Conservation (phyloP, 2,888 invertebrate species). For the Metacarcinus magister region DNA sequence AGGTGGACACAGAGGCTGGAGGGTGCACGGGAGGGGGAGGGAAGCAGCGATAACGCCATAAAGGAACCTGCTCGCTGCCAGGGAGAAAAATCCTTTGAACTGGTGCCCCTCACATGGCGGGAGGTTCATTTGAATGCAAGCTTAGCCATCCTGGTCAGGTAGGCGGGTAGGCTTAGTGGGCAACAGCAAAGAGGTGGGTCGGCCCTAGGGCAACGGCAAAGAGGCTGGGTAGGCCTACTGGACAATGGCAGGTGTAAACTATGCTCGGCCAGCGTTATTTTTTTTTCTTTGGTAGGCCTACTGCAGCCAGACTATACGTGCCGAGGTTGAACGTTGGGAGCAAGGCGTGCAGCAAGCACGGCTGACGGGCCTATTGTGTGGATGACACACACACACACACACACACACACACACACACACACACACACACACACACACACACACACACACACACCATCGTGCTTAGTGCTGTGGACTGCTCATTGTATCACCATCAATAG, state of each 20-base stretch:
- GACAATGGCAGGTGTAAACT: slow-evolving; percentile 67
- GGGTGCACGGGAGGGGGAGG: not conserved
- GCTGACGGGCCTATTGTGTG: not conserved
- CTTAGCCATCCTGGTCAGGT: slow-evolving; percentile 61
- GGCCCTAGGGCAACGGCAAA: slow-evolving; percentile 70
- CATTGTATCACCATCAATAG: not conserved
- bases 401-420: slow-evolving; percentile 61
- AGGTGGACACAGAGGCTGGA: not conserved
- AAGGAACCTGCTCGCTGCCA: slow-evolving; percentile 47
- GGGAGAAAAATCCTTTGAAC: slow-evolving; percentile 46
- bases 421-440: slow-evolving; percentile 52
- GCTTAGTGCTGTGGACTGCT: not conserved
- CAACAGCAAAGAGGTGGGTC: slow-evolving; percentile 70
- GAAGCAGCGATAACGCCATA: slow-evolving; percentile 44
- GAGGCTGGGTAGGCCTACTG: slow-evolving; percentile 68
- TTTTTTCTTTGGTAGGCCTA: slow-evolving; percentile 22
- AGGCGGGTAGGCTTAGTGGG: slow-evolving; percentile 62
- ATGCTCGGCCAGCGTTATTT: slow-evolving; percentile 42
- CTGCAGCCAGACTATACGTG: not conserved
- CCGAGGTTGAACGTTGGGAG: not conserved
- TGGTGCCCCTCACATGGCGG: slow-evolving; percentile 59
- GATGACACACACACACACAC: not conserved
- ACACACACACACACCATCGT: not conserved
- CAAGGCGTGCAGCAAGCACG: not conserved
- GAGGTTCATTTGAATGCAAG: slow-evolving; percentile 73